These are phyloP conservation scores for Mesembrinibis cayennensis DNA, from an alignment of 2,113 vertebrate species.

Conservation along the genomic window DNA sequence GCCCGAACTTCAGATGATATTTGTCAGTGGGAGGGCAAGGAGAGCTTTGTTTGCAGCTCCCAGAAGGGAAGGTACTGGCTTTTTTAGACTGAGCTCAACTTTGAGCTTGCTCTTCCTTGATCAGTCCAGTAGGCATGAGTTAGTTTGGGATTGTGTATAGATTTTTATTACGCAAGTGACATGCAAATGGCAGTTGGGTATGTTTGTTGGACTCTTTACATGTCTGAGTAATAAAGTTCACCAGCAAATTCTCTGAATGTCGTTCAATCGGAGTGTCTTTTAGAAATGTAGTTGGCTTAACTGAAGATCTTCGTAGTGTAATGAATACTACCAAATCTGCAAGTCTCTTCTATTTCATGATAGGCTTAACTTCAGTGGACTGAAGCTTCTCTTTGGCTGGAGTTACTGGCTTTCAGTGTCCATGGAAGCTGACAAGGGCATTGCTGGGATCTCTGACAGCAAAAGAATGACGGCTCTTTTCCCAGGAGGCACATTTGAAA, in stretches of 20 bases:
- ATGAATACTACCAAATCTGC: neutral
- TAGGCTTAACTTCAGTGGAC: neutral
- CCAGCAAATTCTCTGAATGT: neutral
- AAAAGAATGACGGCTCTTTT: neutral
- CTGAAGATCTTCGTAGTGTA: neutral
- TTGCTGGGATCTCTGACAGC: neutral
- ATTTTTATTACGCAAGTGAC: neutral
- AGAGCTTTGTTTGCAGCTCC: neutral
- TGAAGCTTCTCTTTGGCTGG: neutral
- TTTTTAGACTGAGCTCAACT: neutral
- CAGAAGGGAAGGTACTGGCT: rapidly evolving
- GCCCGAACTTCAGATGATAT: neutral
- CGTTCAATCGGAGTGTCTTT: neutral
- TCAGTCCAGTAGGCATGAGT: neutral
- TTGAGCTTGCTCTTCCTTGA: neutral
- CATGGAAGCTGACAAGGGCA: neutral
- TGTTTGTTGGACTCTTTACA: neutral
- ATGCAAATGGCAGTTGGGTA: neutral
- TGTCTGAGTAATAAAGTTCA: neutral
- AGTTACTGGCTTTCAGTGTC: neutral
- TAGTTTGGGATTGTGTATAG: neutral
- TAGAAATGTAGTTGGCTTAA: neutral
- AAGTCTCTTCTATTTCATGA: neutral
- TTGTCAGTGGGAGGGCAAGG: neutral
- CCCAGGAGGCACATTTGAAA: neutral